Evolutionary conservation across 2,888 invertebrate species (phyloP).

Genomic region (Xanthorhoe spadicearia): DNA sequence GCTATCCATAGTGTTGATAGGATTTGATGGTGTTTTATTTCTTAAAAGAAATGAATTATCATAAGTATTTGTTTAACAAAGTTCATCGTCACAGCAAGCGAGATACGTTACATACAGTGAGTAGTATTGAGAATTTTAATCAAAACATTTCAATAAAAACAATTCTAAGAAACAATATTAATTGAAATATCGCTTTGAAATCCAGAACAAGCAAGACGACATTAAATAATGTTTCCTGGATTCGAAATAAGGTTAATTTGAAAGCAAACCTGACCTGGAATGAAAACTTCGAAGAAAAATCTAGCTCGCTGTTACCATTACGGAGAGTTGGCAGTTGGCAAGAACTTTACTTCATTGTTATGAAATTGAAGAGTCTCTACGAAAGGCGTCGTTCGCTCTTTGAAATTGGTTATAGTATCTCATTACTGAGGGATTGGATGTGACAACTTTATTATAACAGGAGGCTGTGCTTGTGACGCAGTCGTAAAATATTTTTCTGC

Average conservation of each 20-base stretch:
- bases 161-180: constrained; percentile 15
- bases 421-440: constrained; percentile 13
- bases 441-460: constrained; percentile 18
- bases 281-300: constrained; percentile 34
- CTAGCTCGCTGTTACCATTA: constrained; percentile 30
- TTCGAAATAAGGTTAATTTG: constrained; percentile 34
- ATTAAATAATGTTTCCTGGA: constrained; percentile 28
- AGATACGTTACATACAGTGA: no score
- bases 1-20: no score
- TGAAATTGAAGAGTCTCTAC: constrained; percentile 21
- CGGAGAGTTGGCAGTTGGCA: constrained; percentile 19
- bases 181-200: constrained; percentile 22
- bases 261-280: constrained; percentile 35
- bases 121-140: no score
- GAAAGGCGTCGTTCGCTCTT: constrained; percentile 7
- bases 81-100: not conserved
- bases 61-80: not conserved
- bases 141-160: not conserved
- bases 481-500: constrained; percentile 33
- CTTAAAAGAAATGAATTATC: no score
- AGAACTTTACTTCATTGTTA: constrained; percentile 37
- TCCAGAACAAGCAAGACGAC: constrained; percentile 31
- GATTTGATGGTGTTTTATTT: no score
- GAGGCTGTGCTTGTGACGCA: constrained; percentile 32
- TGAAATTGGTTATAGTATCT: constrained; percentile 1